These are phyloP conservation scores for Drosophila multiciliata DNA, from an alignment of 2,888 invertebrate species.

Conservation along the genomic window DNA sequence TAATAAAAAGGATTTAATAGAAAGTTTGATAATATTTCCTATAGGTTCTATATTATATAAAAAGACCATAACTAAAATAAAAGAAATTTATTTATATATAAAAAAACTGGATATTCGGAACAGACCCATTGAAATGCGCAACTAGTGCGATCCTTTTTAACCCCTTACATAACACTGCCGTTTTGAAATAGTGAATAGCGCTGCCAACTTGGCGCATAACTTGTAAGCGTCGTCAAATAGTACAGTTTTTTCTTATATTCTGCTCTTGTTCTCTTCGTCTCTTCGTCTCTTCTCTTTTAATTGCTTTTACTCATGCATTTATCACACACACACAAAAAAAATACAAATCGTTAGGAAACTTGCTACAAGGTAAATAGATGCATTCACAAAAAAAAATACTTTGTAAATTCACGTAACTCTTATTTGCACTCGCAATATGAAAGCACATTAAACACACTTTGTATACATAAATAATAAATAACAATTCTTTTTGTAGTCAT, in stretches of 20 bases:
- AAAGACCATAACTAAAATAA: neutral
- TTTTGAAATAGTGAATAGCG: constrained; percentile 35
- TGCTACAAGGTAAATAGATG: constrained; percentile 87
- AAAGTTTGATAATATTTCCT: neutral
- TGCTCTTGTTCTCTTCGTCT: constrained; percentile 64
- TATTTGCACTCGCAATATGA: constrained; percentile 46
- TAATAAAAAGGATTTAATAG: neutral
- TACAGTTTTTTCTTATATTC: constrained; percentile 35
- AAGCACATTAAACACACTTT: constrained; percentile 24
- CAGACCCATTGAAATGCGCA: constrained; percentile 27
- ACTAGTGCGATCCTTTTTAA: constrained; percentile 33
- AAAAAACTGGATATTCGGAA: constrained; percentile 15
- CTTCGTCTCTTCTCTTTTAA: constrained; percentile 73
- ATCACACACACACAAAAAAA: constrained; percentile 33
- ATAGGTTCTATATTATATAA: neutral
- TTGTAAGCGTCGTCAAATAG: constrained; percentile 46
- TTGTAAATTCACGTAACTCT: constrained; percentile 37
- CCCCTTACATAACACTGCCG: constrained; percentile 11
- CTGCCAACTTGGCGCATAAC: constrained; percentile 33
- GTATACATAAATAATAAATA: constrained; percentile 17
- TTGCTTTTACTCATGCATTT: constrained; percentile 53
- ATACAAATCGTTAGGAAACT: constrained; percentile 85
- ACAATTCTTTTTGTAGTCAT: constrained; percentile 21
- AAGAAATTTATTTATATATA: neutral
- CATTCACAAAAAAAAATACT: constrained; percentile 34